phyloP scores from a whole-genome alignment of 2,797 vertebrate species.

The Poliocrania exsul region DNA sequence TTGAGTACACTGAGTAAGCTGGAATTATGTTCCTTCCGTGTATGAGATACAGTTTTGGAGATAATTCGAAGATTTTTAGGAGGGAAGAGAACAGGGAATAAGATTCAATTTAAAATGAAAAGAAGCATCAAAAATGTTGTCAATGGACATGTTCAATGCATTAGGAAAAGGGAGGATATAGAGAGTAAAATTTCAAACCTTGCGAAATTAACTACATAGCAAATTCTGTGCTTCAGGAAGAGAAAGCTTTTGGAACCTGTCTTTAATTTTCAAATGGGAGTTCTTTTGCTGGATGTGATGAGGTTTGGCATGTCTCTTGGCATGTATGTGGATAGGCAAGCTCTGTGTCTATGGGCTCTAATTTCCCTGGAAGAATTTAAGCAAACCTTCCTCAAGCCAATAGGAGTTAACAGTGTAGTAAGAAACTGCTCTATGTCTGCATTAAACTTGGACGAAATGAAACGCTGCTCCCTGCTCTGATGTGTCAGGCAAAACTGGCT shows the following conservation, averaged over 20 bases:
- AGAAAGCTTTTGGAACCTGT: conserved; percentile 35
- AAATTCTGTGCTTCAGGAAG: conserved; percentile 12
- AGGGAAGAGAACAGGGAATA: not conserved
- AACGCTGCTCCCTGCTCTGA: not conserved
- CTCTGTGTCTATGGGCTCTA: conserved; percentile 9
- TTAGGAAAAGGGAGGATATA: not conserved
- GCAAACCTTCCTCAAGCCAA: conserved; percentile 45
- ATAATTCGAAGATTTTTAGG: not conserved
- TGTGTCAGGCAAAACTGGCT: not conserved
- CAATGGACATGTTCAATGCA: not conserved
- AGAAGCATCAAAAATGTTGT: not conserved
- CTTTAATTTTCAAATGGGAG: conserved; percentile 61
- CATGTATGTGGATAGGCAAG: not conserved
- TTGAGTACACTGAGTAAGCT: not conserved
- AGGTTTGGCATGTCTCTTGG: conserved; percentile 59
- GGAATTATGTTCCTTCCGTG: not conserved
- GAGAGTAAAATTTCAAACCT: not conserved
- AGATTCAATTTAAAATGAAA: not conserved
- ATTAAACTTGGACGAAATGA: conserved; percentile 24
- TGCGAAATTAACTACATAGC: not conserved
- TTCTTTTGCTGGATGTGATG: conserved; percentile 29
- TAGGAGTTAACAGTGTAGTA: not conserved
- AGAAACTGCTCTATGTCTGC: not conserved
- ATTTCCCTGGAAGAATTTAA: conserved; percentile 54
- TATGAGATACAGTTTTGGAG: not conserved